Base-by-base conservation (phyloP, 2,888 invertebrate species). In the Thecocarcelia acutangulata region DNA sequence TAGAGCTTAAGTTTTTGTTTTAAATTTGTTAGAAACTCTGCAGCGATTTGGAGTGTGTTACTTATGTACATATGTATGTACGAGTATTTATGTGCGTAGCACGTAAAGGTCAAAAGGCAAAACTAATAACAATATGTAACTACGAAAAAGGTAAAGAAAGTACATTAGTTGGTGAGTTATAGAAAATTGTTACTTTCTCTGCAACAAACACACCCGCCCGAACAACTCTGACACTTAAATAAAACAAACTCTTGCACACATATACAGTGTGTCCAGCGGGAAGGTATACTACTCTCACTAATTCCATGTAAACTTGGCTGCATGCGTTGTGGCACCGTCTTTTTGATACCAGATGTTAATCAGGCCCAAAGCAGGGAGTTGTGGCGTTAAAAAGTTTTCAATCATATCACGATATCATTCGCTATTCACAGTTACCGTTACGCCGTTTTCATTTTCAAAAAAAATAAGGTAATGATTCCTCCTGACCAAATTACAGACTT, bases 121-220 rank as follows among this genome's bases (percentile, higher is more conserved):
- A 42, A 3, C 9, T 33, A 3, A 72, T 11, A 8, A 28, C 17
- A 19, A 72, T 5, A 12, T 33, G 15, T 17, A 59, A 69, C 37
- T 54, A 42, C 11, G 15, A 19, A 54, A 44, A 56, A 37, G 54
- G 68, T 33, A 69, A 44, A 11, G 0, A 19, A 17, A 56, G 24
- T 19, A 33, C 56, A n/a, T n/a, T n/a, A 19, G n/a, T 13, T 40
- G 11, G 56, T 66, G 58, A 58, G 48, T 58, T 74, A 58, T 17
- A 17, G 40, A 48, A 40, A 13, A 58, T 46, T 52, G 61, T 44
- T 63, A 46, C 56, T 17, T 74, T 6, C 40, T 42, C 40, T 40
- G 6, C 17, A 13, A 33, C 59, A 68, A 54, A 17, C 44, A 17
- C 28, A 44, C 6, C 9, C 42, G 17, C 19, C 24, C n/a, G n/a